These are phyloP conservation scores for Paracentrotus lividus DNA, from an alignment of 53 echinoderm and acorn worm species.

Conservation along the genomic window DNA sequence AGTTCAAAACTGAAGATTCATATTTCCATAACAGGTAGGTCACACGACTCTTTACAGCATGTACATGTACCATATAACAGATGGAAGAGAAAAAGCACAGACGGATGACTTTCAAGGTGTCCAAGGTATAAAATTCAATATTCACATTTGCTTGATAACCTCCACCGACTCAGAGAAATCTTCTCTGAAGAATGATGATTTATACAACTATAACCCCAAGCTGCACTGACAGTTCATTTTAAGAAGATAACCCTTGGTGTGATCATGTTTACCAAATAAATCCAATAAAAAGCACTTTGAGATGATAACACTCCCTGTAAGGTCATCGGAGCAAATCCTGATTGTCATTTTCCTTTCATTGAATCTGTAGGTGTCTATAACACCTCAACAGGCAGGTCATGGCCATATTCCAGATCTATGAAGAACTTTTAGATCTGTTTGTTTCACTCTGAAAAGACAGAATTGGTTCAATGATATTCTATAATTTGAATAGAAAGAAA, in stretches of 20 bases:
- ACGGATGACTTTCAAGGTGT: neutral
- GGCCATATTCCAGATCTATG: neutral
- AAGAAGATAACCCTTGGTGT: conserved; percentile 6
- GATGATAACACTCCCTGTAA: neutral
- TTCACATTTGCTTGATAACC: neutral
- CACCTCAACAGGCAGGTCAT: conserved; percentile 39
- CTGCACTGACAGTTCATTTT: neutral
- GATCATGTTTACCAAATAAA: conserved; percentile 17
- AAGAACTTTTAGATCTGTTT: neutral
- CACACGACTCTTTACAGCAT: neutral
- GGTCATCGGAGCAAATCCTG: neutral
- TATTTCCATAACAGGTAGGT: conserved; percentile 24
- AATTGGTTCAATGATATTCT: neutral
- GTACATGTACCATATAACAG: neutral
- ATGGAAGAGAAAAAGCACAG: neutral
- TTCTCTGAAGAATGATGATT: neutral
- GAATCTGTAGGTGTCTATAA: conserved; percentile 6
- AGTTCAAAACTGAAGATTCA: conserved; percentile 34
- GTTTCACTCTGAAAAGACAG: neutral
- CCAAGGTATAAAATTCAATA: neutral
- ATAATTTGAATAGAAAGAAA: neutral
- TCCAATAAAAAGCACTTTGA: neutral
- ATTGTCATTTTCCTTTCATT: conserved; percentile 9
- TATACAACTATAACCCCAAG: neutral
- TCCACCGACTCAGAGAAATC: neutral